Conservation (phyloP, 2,113 vertebrate species). For the Cacatua alba region DNA sequence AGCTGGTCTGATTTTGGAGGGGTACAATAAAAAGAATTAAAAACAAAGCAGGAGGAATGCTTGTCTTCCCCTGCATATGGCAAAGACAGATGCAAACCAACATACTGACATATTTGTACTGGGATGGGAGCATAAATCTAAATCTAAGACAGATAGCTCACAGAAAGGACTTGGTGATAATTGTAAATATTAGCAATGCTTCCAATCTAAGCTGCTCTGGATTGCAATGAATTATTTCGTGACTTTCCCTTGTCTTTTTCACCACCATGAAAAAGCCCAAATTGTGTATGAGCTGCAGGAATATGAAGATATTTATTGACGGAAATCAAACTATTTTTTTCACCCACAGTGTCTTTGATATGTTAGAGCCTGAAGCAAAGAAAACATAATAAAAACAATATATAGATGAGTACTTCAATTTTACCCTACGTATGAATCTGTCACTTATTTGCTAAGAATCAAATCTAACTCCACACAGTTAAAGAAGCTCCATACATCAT, state of each 20-base stretch:
- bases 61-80: conserved; percentile 39
- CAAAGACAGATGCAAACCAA: conserved; percentile 57
- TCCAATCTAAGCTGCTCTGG: conserved; percentile 13
- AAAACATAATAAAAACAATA: conserved; percentile 75
- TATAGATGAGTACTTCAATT: conserved; percentile 72
- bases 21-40: conserved; percentile 41
- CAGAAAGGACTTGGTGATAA: background rate
- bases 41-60: conserved; percentile 16
- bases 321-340: conserved; percentile 72
- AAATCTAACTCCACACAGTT: conserved; percentile 69
- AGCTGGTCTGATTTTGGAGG: conserved; percentile 51
- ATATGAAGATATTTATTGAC: conserved; percentile 67
- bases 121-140: conserved; percentile 52
- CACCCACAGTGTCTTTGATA: conserved; percentile 60
- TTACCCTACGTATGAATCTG: conserved; percentile 69
- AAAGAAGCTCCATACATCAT: conserved; percentile 67
- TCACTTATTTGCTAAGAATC: conserved; percentile 70
- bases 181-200: conserved; percentile 53
- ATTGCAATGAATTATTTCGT: conserved; percentile 56
- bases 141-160: background rate
- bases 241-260: conserved; percentile 22
- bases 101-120: background rate
- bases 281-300: conserved; percentile 47
- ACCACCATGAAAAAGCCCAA: conserved; percentile 36
- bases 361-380: conserved; percentile 72